Conservation (phyloP, 2,888 invertebrate genomes). For the Rhorus exstirpatorius region DNA sequence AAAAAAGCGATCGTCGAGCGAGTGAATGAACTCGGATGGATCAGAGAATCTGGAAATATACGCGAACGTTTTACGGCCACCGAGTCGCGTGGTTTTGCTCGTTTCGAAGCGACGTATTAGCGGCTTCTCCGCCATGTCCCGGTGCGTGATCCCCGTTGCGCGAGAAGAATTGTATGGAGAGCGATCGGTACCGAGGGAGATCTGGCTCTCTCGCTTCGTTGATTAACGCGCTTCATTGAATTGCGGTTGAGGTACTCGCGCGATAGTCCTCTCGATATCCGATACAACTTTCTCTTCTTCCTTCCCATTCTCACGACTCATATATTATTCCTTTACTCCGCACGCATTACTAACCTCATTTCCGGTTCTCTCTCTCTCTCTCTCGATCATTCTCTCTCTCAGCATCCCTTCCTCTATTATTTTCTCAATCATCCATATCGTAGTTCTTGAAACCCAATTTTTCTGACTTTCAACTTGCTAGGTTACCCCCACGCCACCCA, state of each 20-base stretch:
- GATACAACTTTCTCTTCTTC: constrained; percentile 56
- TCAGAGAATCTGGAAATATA: too few species aligned
- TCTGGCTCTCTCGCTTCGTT: constrained; percentile 54
- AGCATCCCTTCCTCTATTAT: too few species aligned
- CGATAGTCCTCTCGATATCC: neutral
- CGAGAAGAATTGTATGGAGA: too few species aligned
- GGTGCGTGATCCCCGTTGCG: constrained; percentile 32
- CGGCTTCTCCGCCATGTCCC: constrained; percentile 1
- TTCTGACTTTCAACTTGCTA: too few species aligned
- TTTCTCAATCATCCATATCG: too few species aligned
- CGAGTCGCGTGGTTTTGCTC: constrained; percentile 8
- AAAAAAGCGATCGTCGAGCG: too few species aligned
- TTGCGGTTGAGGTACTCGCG: constrained; percentile 61
- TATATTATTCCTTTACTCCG: neutral
- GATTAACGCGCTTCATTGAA: constrained; percentile 73
- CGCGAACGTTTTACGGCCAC: neutral
- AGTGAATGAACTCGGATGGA: too few species aligned
- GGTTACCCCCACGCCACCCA: too few species aligned
- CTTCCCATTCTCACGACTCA: constrained; percentile 25
- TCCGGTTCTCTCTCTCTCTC: neutral
- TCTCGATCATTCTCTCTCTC: too few species aligned
- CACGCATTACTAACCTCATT: constrained; percentile 31
- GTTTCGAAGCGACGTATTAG: constrained; percentile 16
- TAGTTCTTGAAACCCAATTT: too few species aligned
- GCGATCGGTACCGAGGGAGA: constrained; percentile 6